Evolutionary conservation across 2,888 invertebrate species (phyloP).

Genomic region (Euspilapteryx auroguttella): DNA sequence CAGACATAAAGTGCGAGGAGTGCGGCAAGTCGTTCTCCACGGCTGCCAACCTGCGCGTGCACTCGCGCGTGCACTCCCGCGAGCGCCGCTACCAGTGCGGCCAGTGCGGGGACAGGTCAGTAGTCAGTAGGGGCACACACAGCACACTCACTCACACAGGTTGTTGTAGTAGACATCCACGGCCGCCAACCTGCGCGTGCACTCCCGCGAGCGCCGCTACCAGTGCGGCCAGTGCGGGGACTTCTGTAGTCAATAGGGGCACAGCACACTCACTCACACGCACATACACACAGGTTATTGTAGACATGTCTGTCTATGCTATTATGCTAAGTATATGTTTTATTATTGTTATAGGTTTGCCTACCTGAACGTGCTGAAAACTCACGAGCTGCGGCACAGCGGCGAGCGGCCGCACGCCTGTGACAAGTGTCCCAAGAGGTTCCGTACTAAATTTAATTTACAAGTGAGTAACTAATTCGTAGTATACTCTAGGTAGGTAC

Average conservation of each 20-base stretch:
- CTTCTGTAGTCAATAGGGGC: no score
- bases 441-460: constrained; percentile 43
- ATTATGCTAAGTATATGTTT: no score
- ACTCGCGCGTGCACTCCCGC: constrained; percentile 62
- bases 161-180: no score
- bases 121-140: no score
- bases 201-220: constrained; percentile 62
- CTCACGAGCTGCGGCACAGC: constrained; percentile 71
- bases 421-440: constrained; percentile 66
- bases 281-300: no score
- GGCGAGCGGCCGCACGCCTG: constrained; percentile 71
- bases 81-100: constrained; percentile 63
- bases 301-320: no score
- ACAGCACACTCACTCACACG: no score
- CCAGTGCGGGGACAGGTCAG: constrained; percentile 64
- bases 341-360: no score
- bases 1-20: constrained; percentile 45
- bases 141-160: no score
- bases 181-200: no score
- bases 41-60: constrained; percentile 62
- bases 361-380: constrained; percentile 67
- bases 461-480: constrained; percentile 24
- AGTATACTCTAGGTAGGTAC: no score
- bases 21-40: constrained; percentile 54
- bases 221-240: constrained; percentile 64